Base-by-base conservation (phyloP, 2,797 vertebrate genomes). In the Erithacus rubecula region DNA sequence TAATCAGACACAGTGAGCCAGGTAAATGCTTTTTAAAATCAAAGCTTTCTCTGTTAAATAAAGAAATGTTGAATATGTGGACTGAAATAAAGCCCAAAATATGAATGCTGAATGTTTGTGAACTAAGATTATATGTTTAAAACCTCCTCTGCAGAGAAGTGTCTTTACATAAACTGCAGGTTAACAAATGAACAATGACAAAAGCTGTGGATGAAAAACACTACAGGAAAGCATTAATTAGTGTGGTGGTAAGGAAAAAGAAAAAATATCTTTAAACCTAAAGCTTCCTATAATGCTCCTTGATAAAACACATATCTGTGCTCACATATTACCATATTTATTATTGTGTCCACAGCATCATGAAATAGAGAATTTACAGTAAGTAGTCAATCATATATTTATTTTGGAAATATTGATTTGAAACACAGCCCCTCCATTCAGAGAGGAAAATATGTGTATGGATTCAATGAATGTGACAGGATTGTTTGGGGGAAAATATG, bases 191-290 rank as follows among this genome's bases (percentile, higher is more conserved):
- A 90, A 56, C 19, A 52, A 20, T 18, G 39, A 63, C 60, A 95
- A 89, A 89, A 86, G 52, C 39, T 21, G 32, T 0, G 27, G 60
- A 71, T 65, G 46, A 63, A 72, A 90, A 88, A 26, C 36, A 26
- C 59, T 22, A 13, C n/a, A 55, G 32, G 24, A 63, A 88, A 83
- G 51, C 49, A 77, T 71, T 86, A 81, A 90, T 82, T 76, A 34
- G 5, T 55, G 15, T 36, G 63, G 8, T 8, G 19, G 12, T 86
- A 74, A 78, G 1, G 1, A 84, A 89, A 55, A 72, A 62, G 53
- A 39, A 81, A 63, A 46, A 41, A 79, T 88, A 53, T 56, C 70
- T 90, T 90, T 53, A 52, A 52, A 62, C 59, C 68, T 80, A 83
- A 56, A 85, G 34, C 52, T 87, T 74, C 44, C n/a, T 37, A 2